Percentiles rank a stretch among this genome's conserved stretches.
These are phyloP conservation scores for Orthonevra nobilis DNA, from an alignment of 2,888 invertebrate species.

Conservation along the genomic window DNA sequence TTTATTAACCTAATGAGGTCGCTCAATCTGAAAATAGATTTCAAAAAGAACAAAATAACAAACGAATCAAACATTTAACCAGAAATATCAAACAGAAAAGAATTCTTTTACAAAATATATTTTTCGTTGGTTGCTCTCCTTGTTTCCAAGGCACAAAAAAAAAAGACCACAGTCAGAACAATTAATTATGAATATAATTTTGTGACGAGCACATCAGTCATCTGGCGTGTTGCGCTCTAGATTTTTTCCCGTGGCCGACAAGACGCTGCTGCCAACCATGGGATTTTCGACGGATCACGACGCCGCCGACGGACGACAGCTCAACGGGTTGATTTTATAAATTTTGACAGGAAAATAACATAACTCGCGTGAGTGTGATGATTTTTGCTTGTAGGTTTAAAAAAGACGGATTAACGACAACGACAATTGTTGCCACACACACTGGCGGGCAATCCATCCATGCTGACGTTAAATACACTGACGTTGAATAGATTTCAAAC, in stretches of 20 bases:
- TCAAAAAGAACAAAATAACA: conserved; percentile 11
- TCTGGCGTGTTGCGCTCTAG: conserved; percentile 43
- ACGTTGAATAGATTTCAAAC: neutral
- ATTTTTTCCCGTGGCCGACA: conserved; percentile 30
- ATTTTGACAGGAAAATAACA: conserved; percentile 23
- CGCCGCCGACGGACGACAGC: neutral
- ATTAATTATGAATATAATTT: conserved; percentile 57
- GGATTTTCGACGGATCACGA: conserved; percentile 8
- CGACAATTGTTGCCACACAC: conserved; percentile 43
- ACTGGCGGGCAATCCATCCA: conserved; percentile 31
- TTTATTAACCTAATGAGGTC: conserved; percentile 34
- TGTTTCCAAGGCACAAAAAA: neutral
- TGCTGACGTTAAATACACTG: conserved; percentile 3
- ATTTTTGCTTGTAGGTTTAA: neutral
- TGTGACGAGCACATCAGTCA: conserved; percentile 58
- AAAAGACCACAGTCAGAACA: conserved; percentile 41
- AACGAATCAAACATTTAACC: conserved; percentile 32
- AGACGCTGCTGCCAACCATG: conserved; percentile 8
- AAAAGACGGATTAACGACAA: conserved; percentile 37
- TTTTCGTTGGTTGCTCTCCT: neutral
- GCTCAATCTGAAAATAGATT: conserved; percentile 52
- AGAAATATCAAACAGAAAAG: conserved; percentile 4
- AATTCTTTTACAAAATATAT: conserved; percentile 5
- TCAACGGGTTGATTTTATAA: conserved; percentile 22
- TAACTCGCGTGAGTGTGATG: neutral